phyloP scores from a whole-genome alignment of 2,888 invertebrate genomes.

The Blastobasis lacticolella region DNA sequence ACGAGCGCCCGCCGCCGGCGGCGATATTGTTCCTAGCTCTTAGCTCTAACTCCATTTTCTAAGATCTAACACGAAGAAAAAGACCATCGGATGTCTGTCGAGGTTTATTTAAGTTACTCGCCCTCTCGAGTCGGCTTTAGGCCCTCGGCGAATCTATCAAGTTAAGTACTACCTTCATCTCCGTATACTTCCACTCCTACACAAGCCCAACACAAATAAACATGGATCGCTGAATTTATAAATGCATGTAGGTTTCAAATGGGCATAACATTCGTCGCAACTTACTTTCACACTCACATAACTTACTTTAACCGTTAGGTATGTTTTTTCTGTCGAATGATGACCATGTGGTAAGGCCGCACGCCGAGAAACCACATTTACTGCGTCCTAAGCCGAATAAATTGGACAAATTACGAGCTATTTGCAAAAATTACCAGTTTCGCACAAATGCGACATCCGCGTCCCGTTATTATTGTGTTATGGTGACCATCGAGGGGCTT shows the following conservation, averaged over 20 bases:
- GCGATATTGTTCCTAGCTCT: constrained; percentile 48
- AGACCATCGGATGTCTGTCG: constrained; percentile 34
- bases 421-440: constrained; percentile 18
- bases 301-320: constrained; percentile 20
- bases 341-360: constrained; percentile 12
- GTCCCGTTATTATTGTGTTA: constrained; percentile 18
- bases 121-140: constrained; percentile 44
- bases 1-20: constrained; percentile 54
- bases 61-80: constrained; percentile 42
- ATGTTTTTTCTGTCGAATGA: constrained; percentile 13
- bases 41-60: constrained; percentile 59
- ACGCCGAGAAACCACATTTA: constrained; percentile 21
- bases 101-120: constrained; percentile 55
- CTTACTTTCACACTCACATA: constrained; percentile 16
- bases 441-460: constrained; percentile 8
- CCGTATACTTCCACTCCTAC: constrained; percentile 11
- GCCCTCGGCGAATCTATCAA: constrained; percentile 32
- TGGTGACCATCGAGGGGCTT: too few relatives aligned
- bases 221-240: constrained; percentile 13
- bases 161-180: constrained; percentile 17
- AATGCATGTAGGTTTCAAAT: constrained; percentile 4
- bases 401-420: constrained; percentile 13
- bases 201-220: constrained; percentile 23
- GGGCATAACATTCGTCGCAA: constrained; percentile 1
- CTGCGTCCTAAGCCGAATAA: constrained; percentile 23